Evolutionary conservation across 1,140 invertebrate genomes (phyloP).

Genomic region (Notospermus geniculatus): DNA sequence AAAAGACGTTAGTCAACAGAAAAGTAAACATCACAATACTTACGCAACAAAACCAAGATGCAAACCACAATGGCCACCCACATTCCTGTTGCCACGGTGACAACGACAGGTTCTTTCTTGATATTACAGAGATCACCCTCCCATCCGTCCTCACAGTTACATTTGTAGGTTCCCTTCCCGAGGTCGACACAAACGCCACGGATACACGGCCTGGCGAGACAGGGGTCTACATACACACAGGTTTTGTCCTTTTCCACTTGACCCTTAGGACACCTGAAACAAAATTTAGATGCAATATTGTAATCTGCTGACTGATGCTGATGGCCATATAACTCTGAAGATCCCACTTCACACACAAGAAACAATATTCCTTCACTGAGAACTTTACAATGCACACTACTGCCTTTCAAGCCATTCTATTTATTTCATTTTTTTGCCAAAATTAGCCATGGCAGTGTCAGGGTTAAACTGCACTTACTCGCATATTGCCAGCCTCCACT

Average conservation of each 20-base stretch:
- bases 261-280: too few species aligned
- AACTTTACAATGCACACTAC: too few species aligned
- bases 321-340: too few species aligned
- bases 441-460: too few species aligned
- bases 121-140: conserved; percentile 88
- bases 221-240: too few species aligned
- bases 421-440: too few species aligned
- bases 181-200: not conserved
- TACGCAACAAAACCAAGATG: conserved; percentile 44
- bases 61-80: conserved; percentile 50
- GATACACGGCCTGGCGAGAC: not conserved
- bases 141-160: conserved; percentile 75
- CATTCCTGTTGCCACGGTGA: conserved; percentile 39
- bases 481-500: conserved; percentile 6
- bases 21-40: conserved; percentile 24
- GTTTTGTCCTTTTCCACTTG: too few species aligned
- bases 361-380: too few species aligned
- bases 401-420: too few species aligned
- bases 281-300: too few species aligned
- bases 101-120: conserved; percentile 22
- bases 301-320: not conserved
- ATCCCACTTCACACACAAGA: too few species aligned
- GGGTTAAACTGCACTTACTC: conserved; percentile 1
- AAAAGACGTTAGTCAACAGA: too few species aligned
- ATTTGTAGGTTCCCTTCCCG: not conserved